Percentiles rank a stretch among this genome's conserved stretches.
Conservation (phyloP, 2,888 invertebrate genomes). For the Lasioglossum zephyrum region DNA sequence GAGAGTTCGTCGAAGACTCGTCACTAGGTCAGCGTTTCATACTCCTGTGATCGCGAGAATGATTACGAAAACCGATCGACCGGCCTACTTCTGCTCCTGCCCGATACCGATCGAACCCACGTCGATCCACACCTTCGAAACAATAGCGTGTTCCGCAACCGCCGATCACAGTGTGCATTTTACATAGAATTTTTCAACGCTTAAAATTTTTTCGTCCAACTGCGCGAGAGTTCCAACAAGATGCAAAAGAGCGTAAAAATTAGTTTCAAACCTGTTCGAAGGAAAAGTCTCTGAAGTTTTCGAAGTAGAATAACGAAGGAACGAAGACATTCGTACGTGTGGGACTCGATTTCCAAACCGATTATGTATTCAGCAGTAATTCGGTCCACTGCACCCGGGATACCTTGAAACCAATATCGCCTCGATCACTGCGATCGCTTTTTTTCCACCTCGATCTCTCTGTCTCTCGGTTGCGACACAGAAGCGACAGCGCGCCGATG, state of each 20-base stretch:
- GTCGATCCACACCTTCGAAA: neutral
- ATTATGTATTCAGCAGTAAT: conserved; percentile 40
- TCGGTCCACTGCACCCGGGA: conserved; percentile 41
- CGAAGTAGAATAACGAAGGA: neutral
- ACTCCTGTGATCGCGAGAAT: conserved; percentile 23
- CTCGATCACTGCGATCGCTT: neutral
- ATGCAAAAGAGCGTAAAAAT: neutral
- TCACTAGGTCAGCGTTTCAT: conserved; percentile 50
- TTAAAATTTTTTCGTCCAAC: neutral
- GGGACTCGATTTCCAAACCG: conserved; percentile 13
- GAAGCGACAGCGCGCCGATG: conserved; percentile 52
- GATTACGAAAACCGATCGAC: conserved; percentile 31
- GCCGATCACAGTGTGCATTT: neutral
- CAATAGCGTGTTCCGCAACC: neutral
- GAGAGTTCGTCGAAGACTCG: conserved; percentile 26
- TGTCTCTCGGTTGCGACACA: conserved; percentile 55
- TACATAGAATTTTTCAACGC: neutral
- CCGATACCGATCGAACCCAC: neutral
- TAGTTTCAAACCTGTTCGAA: no score
- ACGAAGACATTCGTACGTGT: conserved; percentile 16
- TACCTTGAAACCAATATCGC: conserved; percentile 29
- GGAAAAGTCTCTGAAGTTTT: neutral
- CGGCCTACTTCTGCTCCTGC: neutral
- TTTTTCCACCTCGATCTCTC: neutral
- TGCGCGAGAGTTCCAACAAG: neutral